phyloP scores from a whole-genome alignment of 2,888 invertebrate species.

The Tyria jacobaeae region DNA sequence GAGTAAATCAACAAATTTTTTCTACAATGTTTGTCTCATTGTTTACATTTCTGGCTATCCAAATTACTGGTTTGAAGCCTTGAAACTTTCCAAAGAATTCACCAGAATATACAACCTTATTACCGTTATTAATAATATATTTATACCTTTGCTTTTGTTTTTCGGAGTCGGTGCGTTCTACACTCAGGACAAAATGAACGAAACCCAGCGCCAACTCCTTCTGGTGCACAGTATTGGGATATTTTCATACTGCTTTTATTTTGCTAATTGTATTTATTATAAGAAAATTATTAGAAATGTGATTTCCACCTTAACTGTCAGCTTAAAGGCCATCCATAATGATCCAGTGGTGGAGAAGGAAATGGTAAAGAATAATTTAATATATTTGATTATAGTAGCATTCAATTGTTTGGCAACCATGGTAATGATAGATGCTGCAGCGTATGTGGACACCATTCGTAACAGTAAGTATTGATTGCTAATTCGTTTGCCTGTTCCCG shows the following conservation, averaged over 20 bases:
- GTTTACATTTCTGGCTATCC: conserved; percentile 48
- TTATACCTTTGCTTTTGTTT: conserved; percentile 44
- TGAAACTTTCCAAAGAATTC: conserved; percentile 40
- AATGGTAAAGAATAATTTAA: conserved; percentile 57
- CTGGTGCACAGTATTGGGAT: conserved; percentile 55
- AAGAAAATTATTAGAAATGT: conserved; percentile 45
- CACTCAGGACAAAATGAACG: conserved; percentile 52
- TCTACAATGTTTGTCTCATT: conserved; percentile 40
- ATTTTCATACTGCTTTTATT: conserved; percentile 48
- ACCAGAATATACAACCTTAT: conserved; percentile 33
- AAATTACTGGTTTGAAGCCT: conserved; percentile 57
- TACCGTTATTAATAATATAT: conserved; percentile 35
- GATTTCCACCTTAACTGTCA: conserved; percentile 47
- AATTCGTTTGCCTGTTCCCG: no score
- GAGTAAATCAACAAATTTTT: conserved; percentile 42
- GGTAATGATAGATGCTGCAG: conserved; percentile 50
- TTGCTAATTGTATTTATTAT: conserved; percentile 42
- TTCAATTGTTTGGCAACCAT: conserved; percentile 33
- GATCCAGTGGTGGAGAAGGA: conserved; percentile 57
- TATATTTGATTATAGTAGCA: conserved; percentile 46
- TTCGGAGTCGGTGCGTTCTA: conserved; percentile 52
- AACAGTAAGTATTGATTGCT: conserved; percentile 40
- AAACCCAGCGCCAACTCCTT: conserved; percentile 54
- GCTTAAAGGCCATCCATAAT: conserved; percentile 57
- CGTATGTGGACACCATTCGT: conserved; percentile 33